These are phyloP conservation scores for Nymphalis polychloros DNA, from an alignment of 2,888 invertebrate genomes.

Conservation along the genomic window DNA sequence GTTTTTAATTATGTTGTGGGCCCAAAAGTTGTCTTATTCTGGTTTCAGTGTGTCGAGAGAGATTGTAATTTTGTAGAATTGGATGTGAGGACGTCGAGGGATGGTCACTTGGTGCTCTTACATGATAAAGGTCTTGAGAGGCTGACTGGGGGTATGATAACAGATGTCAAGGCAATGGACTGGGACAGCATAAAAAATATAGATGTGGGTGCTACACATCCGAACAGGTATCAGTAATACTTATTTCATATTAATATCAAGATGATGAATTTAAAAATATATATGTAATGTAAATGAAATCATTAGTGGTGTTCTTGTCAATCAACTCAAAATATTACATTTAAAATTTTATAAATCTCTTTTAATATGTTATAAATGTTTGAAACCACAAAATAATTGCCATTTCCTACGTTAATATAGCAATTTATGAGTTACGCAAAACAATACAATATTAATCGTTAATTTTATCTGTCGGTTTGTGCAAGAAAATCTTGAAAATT, in stretches of 20 bases:
- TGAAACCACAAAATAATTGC: too few relatives aligned
- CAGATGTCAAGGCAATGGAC: conserved; percentile 79
- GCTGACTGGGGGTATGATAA: conserved; percentile 79
- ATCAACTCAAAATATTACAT: too few relatives aligned
- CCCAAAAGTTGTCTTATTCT: not conserved
- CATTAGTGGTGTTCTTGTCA: too few relatives aligned
- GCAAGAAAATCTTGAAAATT: too few relatives aligned
- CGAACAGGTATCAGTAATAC: conserved; percentile 77
- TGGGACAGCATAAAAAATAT: conserved; percentile 84
- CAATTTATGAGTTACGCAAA: too few relatives aligned
- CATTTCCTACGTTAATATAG: too few relatives aligned
- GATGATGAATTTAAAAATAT: too few relatives aligned
- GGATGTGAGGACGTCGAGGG: conserved; percentile 87
- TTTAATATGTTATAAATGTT: too few relatives aligned
- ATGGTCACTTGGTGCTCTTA: conserved; percentile 87
- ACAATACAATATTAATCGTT: too few relatives aligned
- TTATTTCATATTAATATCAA: not conserved
- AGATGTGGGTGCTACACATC: conserved; percentile 86
- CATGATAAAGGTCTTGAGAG: conserved; percentile 88
- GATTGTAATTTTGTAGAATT: conserved; percentile 89
- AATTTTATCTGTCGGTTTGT: too few relatives aligned
- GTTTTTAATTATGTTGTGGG: not conserved
- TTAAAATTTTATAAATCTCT: too few relatives aligned
- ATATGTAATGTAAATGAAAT: too few relatives aligned
- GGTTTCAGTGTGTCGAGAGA: conserved; percentile 84